Conservation (phyloP, 2,797 vertebrate species). For the Odontamblyopus lacepedii region DNA sequence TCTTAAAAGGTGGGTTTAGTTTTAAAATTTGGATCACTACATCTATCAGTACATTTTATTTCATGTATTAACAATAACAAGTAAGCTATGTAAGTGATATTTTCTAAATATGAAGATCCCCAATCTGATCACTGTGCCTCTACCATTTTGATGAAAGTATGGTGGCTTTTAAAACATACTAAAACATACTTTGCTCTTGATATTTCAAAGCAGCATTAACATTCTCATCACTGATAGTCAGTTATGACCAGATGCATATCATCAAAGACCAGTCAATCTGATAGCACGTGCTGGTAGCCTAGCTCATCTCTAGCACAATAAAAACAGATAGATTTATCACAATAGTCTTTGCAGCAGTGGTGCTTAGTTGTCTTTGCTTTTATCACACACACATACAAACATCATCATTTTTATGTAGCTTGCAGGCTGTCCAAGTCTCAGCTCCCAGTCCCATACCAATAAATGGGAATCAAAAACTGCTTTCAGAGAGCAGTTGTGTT, state of each 20-base stretch:
- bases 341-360: constrained; percentile 23
- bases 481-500: not conserved
- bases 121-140: no score
- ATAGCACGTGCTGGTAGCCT: constrained; percentile 40
- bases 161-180: no score
- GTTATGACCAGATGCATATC: constrained; percentile 61
- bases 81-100: no score
- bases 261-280: constrained; percentile 61
- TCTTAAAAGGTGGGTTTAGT: not conserved
- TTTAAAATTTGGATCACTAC: constrained; percentile 23
- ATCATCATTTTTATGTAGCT: constrained; percentile 28
- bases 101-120: no score
- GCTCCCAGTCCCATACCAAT: constrained; percentile 2
- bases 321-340: constrained; percentile 54
- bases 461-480: not conserved
- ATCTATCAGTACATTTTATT: not conserved
- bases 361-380: constrained; percentile 16
- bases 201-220: not conserved
- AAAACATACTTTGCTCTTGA: no score
- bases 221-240: constrained; percentile 64
- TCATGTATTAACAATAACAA: no score
- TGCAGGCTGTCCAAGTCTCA: not conserved
- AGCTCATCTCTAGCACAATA: constrained; percentile 52
- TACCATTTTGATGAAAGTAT: no score
- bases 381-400: constrained; percentile 23